A percentile compares a stretch with the other conserved stretches of the same genome.
phyloP scores from a whole-genome alignment of 2,888 invertebrate genomes.

The Plebejus melissa region DNA sequence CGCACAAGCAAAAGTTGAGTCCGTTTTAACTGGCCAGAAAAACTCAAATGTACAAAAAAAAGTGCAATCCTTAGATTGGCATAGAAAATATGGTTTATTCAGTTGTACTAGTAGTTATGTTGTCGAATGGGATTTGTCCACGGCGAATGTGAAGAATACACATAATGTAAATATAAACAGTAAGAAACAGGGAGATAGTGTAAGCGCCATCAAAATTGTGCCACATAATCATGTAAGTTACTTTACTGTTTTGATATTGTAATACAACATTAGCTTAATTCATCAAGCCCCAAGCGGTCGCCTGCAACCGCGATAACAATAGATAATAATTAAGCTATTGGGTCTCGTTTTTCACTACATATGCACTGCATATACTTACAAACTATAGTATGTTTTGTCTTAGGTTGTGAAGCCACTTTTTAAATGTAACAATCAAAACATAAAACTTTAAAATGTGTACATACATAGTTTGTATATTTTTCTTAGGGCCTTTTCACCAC shows the following conservation, averaged over 20 bases:
- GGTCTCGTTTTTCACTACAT: too few species aligned
- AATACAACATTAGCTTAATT: neutral
- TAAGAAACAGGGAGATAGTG: slow-evolving; percentile 77
- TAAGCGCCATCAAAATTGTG: slow-evolving; percentile 81
- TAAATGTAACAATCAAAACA: too few species aligned
- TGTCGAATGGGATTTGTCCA: slow-evolving; percentile 78
- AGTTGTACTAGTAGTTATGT: slow-evolving; percentile 75
- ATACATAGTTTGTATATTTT: too few species aligned
- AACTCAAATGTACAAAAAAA: slow-evolving; percentile 53
- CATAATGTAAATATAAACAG: slow-evolving; percentile 79
- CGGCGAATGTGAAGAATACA: slow-evolving; percentile 69
- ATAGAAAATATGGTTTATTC: slow-evolving; percentile 69
- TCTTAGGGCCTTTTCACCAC: too few species aligned
- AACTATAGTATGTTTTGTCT: too few species aligned
- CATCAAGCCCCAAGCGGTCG: too few species aligned
- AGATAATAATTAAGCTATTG: too few species aligned
- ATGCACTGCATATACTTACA: too few species aligned
- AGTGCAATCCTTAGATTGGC: slow-evolving; percentile 79
- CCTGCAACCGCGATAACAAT: too few species aligned
- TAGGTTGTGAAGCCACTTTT: too few species aligned
- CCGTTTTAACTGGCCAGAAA: slow-evolving; percentile 74
- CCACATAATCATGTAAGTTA: slow-evolving; percentile 69
- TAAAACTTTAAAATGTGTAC: too few species aligned
- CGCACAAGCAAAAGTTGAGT: slow-evolving; percentile 81
- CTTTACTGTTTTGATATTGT: slow-evolving; percentile 33